A percentile compares a stretch with the other conserved stretches of the same genome.
Conservation (phyloP, 2,113 vertebrate species). For the Elaphurus davidianus region DNA sequence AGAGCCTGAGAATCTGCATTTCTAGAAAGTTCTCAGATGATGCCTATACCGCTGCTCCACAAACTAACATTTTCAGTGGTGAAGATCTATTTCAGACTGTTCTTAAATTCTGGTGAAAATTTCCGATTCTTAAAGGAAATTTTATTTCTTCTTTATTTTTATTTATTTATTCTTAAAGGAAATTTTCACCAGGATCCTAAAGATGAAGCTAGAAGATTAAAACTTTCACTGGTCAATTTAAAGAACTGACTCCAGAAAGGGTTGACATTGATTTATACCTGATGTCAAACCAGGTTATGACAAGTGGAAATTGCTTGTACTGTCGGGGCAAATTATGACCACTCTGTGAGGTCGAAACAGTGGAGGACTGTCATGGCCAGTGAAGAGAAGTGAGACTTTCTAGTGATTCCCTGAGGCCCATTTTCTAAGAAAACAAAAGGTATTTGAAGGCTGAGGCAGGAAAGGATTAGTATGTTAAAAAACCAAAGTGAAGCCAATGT, state of each 20-base stretch:
- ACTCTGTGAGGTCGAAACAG: background rate
- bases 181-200: background rate
- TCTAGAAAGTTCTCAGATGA: background rate
- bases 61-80: background rate
- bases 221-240: background rate
- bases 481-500: background rate
- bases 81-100: background rate
- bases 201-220: background rate
- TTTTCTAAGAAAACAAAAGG: background rate
- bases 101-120: background rate
- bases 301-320: background rate
- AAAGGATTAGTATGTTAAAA: background rate
- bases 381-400: background rate
- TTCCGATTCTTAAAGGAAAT: background rate
- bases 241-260: background rate
- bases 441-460: conserved; percentile 6
- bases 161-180: background rate
- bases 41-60: background rate
- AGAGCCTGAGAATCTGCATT: background rate
- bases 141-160: background rate
- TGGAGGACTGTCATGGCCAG: background rate
- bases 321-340: background rate
- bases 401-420: background rate
- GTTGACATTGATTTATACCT: background rate
- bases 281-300: background rate